Conservation (phyloP, 2,797 vertebrate genomes). For the Perodicticus potto region DNA sequence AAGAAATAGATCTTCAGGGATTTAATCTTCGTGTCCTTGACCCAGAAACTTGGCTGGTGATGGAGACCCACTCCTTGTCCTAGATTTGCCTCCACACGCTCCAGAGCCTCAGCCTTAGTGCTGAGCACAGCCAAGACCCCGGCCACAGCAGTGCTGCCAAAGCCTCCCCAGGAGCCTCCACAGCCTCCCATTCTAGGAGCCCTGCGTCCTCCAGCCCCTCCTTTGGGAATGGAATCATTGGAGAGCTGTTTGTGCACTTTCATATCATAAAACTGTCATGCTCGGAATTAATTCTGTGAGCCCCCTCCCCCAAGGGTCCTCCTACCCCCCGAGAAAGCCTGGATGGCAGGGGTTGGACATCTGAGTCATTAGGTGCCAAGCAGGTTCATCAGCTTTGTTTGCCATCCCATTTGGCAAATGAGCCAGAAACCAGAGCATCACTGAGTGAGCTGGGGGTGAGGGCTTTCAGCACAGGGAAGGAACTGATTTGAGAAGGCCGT, state of each 20-base stretch:
- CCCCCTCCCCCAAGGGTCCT: background rate
- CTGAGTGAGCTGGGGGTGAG: background rate
- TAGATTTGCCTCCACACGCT: background rate
- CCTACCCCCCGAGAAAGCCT: background rate
- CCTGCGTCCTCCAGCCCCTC: background rate
- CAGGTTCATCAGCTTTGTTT: constrained; percentile 69
- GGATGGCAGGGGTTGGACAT: background rate
- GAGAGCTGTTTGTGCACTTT: background rate
- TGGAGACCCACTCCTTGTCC: background rate
- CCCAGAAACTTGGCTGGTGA: background rate
- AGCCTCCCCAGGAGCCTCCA: background rate
- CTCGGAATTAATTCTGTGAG: background rate
- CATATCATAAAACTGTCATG: background rate
- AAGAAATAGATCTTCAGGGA: background rate
- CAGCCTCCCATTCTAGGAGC: background rate
- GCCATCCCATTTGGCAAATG: constrained; percentile 75
- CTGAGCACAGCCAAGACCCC: background rate
- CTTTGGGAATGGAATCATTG: accelerated
- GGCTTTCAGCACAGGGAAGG: background rate
- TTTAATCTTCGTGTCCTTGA: background rate
- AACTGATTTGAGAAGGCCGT: background rate
- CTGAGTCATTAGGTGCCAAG: background rate
- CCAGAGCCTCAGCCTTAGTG: background rate
- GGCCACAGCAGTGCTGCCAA: background rate
- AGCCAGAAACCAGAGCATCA: constrained; percentile 68